phyloP scores from a whole-genome alignment of 2,113 vertebrate genomes.

The Thalassarche chlororhynchos region DNA sequence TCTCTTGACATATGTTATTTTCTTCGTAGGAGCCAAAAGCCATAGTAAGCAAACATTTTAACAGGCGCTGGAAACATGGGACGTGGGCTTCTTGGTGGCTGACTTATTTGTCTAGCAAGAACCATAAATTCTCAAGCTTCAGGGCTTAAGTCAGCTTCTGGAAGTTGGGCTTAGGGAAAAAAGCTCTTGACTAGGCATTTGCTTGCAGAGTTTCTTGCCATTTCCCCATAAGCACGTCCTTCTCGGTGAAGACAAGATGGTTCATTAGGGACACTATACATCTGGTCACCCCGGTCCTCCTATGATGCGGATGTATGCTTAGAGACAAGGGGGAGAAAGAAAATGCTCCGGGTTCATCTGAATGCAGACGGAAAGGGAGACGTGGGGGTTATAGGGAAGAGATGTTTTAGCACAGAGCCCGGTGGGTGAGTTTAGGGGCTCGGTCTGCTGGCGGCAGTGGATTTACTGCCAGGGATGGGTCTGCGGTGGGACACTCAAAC shows the following conservation, averaged over 20 bases:
- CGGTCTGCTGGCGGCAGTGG: rapidly evolving
- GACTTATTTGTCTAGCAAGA: constrained; percentile 1
- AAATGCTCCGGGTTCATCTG: background rate
- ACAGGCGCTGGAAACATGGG: rapidly evolving
- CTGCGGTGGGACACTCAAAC: background rate
- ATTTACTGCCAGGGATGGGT: background rate
- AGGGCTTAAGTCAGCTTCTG: background rate
- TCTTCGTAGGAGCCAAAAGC: background rate
- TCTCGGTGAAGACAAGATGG: background rate
- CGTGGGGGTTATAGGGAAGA: background rate
- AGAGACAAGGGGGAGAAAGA: too few relatives aligned
- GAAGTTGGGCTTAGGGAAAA: background rate
- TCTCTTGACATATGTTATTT: constrained; percentile 15
- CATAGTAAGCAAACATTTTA: background rate
- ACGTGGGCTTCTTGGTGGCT: background rate
- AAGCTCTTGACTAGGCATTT: background rate
- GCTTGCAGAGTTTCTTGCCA: background rate
- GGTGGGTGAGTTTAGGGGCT: background rate
- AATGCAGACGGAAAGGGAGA: background rate
- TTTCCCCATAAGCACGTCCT: background rate
- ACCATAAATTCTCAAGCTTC: background rate
- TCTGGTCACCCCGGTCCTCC: rapidly evolving
- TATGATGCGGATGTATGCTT: rapidly evolving
- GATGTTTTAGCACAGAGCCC: background rate
- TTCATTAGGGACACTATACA: rapidly evolving